Evolutionary conservation across 2,797 vertebrate species (phyloP).

Genomic region (Hirundo rustica): DNA sequence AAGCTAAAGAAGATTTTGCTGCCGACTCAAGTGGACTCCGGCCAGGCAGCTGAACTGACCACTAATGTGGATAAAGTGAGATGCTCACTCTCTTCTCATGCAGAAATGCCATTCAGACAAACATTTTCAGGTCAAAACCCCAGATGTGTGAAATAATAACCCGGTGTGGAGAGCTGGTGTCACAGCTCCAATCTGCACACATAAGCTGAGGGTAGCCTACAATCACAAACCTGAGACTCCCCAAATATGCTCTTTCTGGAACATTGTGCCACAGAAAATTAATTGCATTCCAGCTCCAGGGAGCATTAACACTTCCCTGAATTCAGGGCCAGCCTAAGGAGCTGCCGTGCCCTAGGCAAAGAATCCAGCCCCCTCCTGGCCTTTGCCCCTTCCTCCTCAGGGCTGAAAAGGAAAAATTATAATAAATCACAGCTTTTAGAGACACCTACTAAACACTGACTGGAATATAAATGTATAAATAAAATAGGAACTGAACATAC

Average conservation of each 20-base stretch:
- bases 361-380: conserved; percentile 64
- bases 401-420: conserved; percentile 61
- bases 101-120: conserved; percentile 35
- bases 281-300: conserved; percentile 69
- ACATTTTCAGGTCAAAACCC: conserved; percentile 12
- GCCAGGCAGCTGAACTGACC: not conserved
- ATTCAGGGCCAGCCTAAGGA: conserved; percentile 63
- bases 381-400: conserved; percentile 36
- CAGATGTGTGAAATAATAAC: conserved; percentile 23
- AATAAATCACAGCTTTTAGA: conserved; percentile 67
- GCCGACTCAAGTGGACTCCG: not conserved
- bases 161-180: not conserved
- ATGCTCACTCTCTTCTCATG: not conserved
- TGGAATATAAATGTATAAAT: conserved; percentile 49
- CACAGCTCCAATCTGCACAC: not conserved
- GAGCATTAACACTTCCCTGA: conserved; percentile 59
- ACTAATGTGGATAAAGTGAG: not conserved
- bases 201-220: conserved; percentile 16
- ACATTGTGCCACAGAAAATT: conserved; percentile 58
- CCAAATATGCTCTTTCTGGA: conserved; percentile 62
- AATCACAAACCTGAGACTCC: conserved; percentile 63
- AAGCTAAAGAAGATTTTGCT: not conserved
- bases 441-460: conserved; percentile 47
- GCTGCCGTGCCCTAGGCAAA: conserved; percentile 57
- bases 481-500: not conserved